Percentiles rank a stretch among this genome's conserved stretches.
phyloP scores from a whole-genome alignment of 2,888 invertebrate species.

The Sipha maydis region DNA sequence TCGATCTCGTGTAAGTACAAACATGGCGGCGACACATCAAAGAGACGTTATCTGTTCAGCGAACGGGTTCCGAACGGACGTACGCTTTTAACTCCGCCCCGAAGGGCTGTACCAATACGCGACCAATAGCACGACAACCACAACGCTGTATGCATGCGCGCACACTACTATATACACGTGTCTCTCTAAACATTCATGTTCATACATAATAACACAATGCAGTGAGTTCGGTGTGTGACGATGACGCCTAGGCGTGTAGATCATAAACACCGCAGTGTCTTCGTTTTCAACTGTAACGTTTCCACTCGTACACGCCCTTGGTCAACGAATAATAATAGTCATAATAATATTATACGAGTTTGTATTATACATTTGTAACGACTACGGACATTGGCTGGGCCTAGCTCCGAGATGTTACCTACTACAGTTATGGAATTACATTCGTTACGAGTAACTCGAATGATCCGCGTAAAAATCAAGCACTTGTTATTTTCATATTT shows the following conservation, averaged over 20 bases:
- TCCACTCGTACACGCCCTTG: no score
- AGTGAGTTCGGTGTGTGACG: neutral
- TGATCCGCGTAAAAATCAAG: no score
- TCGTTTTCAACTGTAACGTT: no score
- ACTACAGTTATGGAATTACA: no score
- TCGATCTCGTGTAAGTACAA: slow-evolving; percentile 60
- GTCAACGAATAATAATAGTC: no score
- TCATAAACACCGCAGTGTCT: no score
- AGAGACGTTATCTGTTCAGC: slow-evolving; percentile 58
- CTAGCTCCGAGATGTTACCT: no score
- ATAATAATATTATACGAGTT: no score
- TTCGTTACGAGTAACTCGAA: no score
- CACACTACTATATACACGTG: neutral
- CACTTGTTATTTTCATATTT: no score
- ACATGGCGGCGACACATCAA: slow-evolving; percentile 61
- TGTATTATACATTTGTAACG: no score
- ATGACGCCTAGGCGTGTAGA: neutral
- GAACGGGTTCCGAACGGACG: slow-evolving; percentile 60
- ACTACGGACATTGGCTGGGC: no score
- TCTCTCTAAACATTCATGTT: neutral
- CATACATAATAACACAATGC: neutral
- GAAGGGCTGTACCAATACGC: slow-evolving; percentile 51
- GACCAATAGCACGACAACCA: slow-evolving; percentile 57
- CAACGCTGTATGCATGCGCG: neutral
- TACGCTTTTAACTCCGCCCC: slow-evolving; percentile 49